These are phyloP conservation scores for Synodontis membranacea DNA, from an alignment of 2,113 vertebrate species.

Conservation along the genomic window DNA sequence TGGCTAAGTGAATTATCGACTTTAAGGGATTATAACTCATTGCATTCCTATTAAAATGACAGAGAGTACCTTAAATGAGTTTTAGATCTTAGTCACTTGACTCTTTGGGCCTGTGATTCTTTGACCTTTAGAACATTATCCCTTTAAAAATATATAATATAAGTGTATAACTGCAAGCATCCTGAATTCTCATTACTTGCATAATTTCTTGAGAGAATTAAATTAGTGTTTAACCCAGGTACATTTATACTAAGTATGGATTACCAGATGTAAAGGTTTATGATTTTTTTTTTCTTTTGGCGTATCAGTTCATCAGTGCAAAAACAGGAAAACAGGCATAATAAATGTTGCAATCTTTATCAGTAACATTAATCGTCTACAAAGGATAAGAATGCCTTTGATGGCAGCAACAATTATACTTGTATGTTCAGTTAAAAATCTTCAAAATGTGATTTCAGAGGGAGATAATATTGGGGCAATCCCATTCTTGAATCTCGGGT, in stretches of 20 bases:
- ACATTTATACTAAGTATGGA: not conserved
- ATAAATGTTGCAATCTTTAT: not conserved
- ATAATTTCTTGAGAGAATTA: not conserved
- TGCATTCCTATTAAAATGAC: constrained; percentile 22
- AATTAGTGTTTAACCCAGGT: not conserved
- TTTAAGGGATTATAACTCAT: not conserved
- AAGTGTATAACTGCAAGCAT: not conserved
- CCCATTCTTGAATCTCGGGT: not conserved
- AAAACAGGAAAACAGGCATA: not conserved
- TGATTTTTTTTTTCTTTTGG: not conserved
- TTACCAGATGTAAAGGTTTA: not conserved
- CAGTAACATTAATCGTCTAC: not conserved
- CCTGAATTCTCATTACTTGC: not conserved
- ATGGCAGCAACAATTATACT: not conserved
- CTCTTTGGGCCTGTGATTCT: not conserved
- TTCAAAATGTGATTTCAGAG: not conserved
- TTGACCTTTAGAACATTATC: not conserved
- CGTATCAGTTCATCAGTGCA: not conserved
- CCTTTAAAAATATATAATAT: not conserved
- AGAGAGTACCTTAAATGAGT: not conserved
- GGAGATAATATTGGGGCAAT: not conserved
- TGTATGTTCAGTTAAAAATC: not conserved
- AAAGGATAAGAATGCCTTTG: not conserved
- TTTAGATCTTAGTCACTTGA: constrained; percentile 10
- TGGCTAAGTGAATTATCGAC: not conserved